These are phyloP conservation scores for Melanotaenia pygmaea DNA, from an alignment of 2,797 vertebrate species.

Conservation along the genomic window DNA sequence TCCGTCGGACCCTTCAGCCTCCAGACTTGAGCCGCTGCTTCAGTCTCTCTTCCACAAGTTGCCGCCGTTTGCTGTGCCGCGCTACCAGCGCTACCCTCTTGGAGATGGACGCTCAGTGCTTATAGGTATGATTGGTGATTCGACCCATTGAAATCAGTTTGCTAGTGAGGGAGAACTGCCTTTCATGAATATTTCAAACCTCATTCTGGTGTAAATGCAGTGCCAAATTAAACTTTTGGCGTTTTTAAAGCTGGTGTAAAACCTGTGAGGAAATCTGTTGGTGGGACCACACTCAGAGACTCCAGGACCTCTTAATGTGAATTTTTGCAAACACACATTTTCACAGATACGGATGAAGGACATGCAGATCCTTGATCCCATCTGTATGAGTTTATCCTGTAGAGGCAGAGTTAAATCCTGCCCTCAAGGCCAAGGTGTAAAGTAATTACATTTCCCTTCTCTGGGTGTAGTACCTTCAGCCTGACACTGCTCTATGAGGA, in stretches of 20 bases:
- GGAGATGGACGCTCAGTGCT: conserved; percentile 92
- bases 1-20: conserved; percentile 96
- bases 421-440: conserved; percentile 36
- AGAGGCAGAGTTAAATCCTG: conserved; percentile 34
- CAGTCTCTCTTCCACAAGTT: conserved; percentile 92
- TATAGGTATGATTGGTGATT: conserved; percentile 83
- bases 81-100: conserved; percentile 95
- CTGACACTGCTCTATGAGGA: conserved; percentile 39
- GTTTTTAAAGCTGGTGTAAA: conserved; percentile 47
- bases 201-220: conserved; percentile 35
- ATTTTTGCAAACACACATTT: conserved; percentile 23
- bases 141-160: conserved; percentile 43
- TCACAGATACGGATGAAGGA: neutral
- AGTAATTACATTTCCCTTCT: conserved; percentile 58
- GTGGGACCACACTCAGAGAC: conserved; percentile 8
- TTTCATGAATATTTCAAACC: conserved; percentile 51
- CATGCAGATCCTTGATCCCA: conserved; percentile 19
- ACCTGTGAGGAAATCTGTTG: conserved; percentile 39
- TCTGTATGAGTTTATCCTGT: conserved; percentile 34
- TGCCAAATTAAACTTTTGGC: conserved; percentile 38
- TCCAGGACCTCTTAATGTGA: conserved; percentile 30
- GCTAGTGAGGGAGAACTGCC: neutral
- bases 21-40: conserved; percentile 92
- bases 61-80: conserved; percentile 91
- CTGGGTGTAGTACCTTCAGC: conserved; percentile 39